Base-by-base conservation (phyloP, 2,888 invertebrate species). In the Zaprionus obscuricornis region DNA sequence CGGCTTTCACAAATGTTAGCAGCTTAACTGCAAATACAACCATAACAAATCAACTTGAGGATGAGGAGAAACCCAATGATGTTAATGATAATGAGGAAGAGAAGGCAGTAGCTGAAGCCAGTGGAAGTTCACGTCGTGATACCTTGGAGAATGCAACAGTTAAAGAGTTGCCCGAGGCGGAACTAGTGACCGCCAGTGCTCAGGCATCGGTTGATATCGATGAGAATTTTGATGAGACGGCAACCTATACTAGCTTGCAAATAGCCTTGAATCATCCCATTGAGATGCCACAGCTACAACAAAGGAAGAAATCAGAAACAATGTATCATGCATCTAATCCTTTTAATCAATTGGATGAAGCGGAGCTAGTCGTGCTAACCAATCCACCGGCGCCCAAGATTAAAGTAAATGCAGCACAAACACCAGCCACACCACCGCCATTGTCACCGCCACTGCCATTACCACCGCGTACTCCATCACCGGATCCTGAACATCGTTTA, bases 191-290 rank as follows among this genome's bases (percentile, higher is more conserved):
- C 1, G 78, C 78, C 39, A 88, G 87, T 54, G 77, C 76, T 2
- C 83, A 88, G 34, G 81, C 77, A 5, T 88, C 85, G 0, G 91
- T 91, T 79, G 93, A 94, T 17, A 77, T 91, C 0, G 94, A 93
- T 33, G 92, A 92, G 47, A 93, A 93, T 17, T 95, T 95, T 67
- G 93, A 94, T 83, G 96, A 96, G 78, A 92, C 94, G 18, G 94
- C 94, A 49, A 96, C 95, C 0, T 96, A 96, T 85, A 94, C 95
- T 1, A 96, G 96, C 86, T 91, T 96, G 42, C 96, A 96, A 87
- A 92, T 95, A 86, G 96, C 96, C 0, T 96, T 96, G 91, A 95
- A 94, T 86, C 96, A 96, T 90, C 96, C 96, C 0, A 91, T 96
- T 2, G 95, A 95, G 0, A 91, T 96, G 18, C 91, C 92, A 1